Base-by-base conservation (phyloP, 2,888 invertebrate genomes). In the Tiliacea citrago region DNA sequence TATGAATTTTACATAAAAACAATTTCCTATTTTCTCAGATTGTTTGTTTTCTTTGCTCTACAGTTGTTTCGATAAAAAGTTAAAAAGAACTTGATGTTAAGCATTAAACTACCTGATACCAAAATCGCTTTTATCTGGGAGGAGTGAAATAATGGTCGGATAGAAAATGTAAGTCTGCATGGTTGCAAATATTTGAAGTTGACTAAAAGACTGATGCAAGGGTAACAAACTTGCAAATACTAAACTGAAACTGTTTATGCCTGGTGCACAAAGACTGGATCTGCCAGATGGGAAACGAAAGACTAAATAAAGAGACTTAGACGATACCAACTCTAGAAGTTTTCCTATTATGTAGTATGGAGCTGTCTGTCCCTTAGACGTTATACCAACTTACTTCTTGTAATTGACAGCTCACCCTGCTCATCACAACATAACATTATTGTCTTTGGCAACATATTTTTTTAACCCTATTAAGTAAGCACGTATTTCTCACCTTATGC, bases 401-500 rank as follows among this genome's bases (percentile, higher is more conserved):
- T 47, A 6, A 35, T n/a, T 66, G 16, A n/a, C 35, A 66, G 39
- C 24, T 53, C 39, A 57, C 12, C 1, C 24, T 24, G 39, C 39
- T 39, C 57, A 67, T 57, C 24, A 57, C 18, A 24, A 24, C 6
- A 16, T 1, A 35, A 21, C 9, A 29, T 29, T 47, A 21, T n/a
- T 9, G 18, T 63, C 8, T 35, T n/a, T 21, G 6, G 10, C 7
- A 21, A 29, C 24, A 13, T 51, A 16, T 35, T 3, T 9, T 9
- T 35, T 65, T 2, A 63, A 35, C 5, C n/a, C n/a, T n/a, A n/a
- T 4, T 47, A 6, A n/a, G 35, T 35, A 21, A n/a, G 3, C n/a
- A 10, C 7, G 7, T 57, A 1, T 39, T 66, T 6, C 53, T 74
- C 47, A 95, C 95, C 95, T 95, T 95, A 91, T 93, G 92, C 92